Base-by-base conservation (phyloP, 2,113 vertebrate species). In the Nematolebias whitei region DNA sequence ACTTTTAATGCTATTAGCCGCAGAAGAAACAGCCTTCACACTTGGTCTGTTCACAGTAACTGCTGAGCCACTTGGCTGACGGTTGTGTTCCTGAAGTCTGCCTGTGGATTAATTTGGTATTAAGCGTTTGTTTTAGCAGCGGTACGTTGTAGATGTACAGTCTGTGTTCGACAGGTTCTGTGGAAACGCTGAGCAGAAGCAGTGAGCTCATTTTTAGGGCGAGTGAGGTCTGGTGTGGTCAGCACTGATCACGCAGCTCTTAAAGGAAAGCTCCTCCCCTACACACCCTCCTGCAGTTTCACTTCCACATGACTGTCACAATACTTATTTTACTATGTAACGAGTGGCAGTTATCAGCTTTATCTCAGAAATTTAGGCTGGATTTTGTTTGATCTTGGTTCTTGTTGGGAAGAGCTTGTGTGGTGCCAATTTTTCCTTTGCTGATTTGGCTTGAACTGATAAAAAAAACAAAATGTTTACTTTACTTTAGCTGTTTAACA, bases 181-280 rank as follows among this genome's bases (percentile, higher is more conserved):
- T 85, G 87, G 85, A 88, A 88, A 87, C 68, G 83, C 84, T 85
- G 84, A 86, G 66, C 71, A 78, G 84, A 76, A 22, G 40, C 72
- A 44, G 58, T 83, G 78, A 84, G 65, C 79, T 82, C 76, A 83
- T 70, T 73, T 58, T 47, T 49, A 19, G 39, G 22, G 24, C 1
- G 50, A 58, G 64, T 65, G 67, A 70, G 71, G 64, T 45, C 32
- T 80, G 78, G 77, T 12, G 76, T 82, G 82, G 79, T 83, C 83
- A 73, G 29, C 4, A 6, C 61, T 77, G 78, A 83, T 83, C 79
- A 78, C 49, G 54, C 24, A 18, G 61, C 56, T 74, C 63, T 71
- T 45, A 68, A 52, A 67, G 52, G 68, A 52, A 43, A 73, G 71
- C 35, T 70, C 70, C 80, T 77, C 88, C 85, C 79, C 53, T 68